phyloP scores from a whole-genome alignment of 2,113 vertebrate genomes.

The Eulacestoma nigropectus region DNA sequence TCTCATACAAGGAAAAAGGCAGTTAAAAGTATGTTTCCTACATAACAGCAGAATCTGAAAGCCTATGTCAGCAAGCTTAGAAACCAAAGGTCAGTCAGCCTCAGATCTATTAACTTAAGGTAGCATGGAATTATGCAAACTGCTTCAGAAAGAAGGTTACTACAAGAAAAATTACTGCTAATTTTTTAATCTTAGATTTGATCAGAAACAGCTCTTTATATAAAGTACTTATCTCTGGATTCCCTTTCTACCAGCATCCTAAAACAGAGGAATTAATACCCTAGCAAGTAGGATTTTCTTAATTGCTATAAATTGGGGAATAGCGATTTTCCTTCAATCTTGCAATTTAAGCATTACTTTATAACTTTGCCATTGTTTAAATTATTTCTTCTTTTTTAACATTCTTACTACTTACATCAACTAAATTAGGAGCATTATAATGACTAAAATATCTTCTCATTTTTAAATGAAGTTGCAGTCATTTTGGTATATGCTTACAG shows the following conservation, averaged over 20 bases:
- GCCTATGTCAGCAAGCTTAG: background rate
- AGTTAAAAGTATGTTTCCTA: background rate
- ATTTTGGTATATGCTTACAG: background rate
- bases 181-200: background rate
- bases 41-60: background rate
- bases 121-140: background rate
- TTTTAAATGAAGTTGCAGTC: background rate
- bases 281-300: background rate
- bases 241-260: background rate
- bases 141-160: background rate
- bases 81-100: background rate
- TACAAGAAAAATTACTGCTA: background rate
- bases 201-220: background rate
- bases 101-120: background rate
- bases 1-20: background rate
- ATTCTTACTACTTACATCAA: background rate
- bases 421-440: background rate
- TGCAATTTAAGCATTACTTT: background rate
- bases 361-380: background rate
- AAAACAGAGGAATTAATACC: background rate
- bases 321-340: background rate
- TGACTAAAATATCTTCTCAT: background rate
- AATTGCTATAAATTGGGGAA: background rate
- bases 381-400: background rate
- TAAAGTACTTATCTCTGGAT: background rate